Evolutionary conservation across 2,797 vertebrate genomes (phyloP).

Genomic region (Pitangus sulphuratus): DNA sequence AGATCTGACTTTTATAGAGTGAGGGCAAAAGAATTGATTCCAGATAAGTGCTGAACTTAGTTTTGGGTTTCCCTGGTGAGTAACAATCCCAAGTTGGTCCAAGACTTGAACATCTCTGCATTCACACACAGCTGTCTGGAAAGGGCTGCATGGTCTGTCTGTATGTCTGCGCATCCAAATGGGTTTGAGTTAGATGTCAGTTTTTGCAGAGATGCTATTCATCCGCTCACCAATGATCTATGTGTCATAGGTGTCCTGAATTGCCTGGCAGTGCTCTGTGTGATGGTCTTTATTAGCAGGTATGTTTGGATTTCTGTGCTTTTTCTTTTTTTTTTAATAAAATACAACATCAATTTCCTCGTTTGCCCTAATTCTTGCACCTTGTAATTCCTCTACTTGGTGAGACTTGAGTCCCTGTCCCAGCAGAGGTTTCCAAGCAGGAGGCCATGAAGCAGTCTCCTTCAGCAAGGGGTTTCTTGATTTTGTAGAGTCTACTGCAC

Average conservation of each 20-base stretch:
- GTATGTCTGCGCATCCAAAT: background rate
- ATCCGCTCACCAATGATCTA: background rate
- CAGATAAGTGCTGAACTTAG: constrained; percentile 30
- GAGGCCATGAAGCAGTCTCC: background rate
- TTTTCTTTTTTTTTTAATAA: background rate
- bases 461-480: background rate
- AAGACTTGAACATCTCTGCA: background rate
- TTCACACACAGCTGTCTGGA: background rate
- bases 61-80: constrained; percentile 11
- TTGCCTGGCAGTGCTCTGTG: background rate
- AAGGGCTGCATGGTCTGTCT: background rate
- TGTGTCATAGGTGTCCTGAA: background rate
- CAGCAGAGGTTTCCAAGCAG: background rate
- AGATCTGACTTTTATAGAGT: constrained; percentile 35
- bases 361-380: background rate
- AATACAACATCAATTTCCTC: background rate
- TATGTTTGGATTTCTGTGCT: background rate
- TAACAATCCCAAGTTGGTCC: background rate
- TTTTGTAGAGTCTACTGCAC: background rate
- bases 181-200: background rate
- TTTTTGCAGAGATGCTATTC: background rate
- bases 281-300: background rate
- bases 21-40: constrained; percentile 11
- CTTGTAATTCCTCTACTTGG: background rate
- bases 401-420: background rate